Base-by-base conservation (phyloP, 2,888 invertebrate species). In the Noctua fimbriata region DNA sequence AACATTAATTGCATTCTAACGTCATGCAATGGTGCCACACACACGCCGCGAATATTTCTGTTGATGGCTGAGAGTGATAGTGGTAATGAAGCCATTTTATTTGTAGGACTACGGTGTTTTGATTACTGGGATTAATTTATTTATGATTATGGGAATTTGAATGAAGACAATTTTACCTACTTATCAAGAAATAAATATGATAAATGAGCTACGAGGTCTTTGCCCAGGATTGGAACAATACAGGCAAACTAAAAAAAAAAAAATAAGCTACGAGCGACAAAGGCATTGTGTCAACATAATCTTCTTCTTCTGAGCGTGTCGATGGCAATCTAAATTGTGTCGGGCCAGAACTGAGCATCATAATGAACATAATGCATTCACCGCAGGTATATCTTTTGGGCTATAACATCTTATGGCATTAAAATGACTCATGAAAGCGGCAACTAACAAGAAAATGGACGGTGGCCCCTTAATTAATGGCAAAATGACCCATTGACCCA, bases 1-100 rank as follows among this genome's bases (percentile, higher is more conserved):
- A 89, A 86, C 88, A 88, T 91, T 94, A 94, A 94, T 94, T 94
- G 93, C 94, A 92, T 90, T 92, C 91, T 88, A 88, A 90, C 89
- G 87, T 89, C 93, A 93, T 93, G 93, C 91, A 89, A 90, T 93
- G 90, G 69, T 67, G 77, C 79, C 76, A 86, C 86, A 88, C 79
- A 85, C 71, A 74, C 73, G 67, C 36, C 65, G 47, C 73, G 66
- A 87, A 87, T 83, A 78, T 41, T 81, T 78, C 21, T 69, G 70
- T 58, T 71, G 82, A 86, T 87, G 21, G 47, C 41, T 52, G 24
- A 47, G 47, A 66, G 18, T 67, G 87, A 89, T 87, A 85, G 41
- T 7, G 32, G 49, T 75, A 81, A 82, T 86, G 73, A 82, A 88
- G 86, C 76, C 58, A 78, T 88, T 83, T 65, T 75, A 66, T 73